phyloP scores from a whole-genome alignment of 2,888 invertebrate genomes.

The Tipula vernalis region DNA sequence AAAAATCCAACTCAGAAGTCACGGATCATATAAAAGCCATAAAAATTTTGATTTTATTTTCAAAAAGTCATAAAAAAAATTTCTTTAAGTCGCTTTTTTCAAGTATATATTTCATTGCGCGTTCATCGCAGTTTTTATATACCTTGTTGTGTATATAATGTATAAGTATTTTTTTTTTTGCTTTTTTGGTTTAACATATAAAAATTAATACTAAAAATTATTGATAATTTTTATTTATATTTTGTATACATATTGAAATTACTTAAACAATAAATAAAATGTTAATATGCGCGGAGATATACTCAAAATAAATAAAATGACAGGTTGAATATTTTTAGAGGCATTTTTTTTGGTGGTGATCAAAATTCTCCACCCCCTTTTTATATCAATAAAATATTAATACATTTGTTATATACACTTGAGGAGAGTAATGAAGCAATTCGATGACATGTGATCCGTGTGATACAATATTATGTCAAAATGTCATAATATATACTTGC shows the following conservation, averaged over 20 bases:
- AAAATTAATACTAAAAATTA: background rate
- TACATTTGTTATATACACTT: background rate
- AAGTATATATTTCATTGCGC: background rate
- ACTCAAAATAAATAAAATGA: background rate
- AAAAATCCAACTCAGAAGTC: conserved; percentile 4
- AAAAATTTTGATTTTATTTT: conserved; percentile 4
- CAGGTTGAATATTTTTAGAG: background rate
- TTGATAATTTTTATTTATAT: background rate
- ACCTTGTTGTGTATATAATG: background rate
- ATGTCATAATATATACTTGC: background rate
- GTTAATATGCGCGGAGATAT: background rate
- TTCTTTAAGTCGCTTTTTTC: background rate
- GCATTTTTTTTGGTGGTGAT: background rate
- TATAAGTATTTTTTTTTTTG: background rate
- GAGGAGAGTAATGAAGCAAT: background rate
- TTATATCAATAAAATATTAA: background rate
- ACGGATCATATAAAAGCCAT: conserved; percentile 4
- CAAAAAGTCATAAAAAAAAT: conserved; percentile 1
- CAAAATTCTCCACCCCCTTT: background rate
- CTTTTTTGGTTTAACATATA: too few species aligned
- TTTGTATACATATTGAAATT: background rate
- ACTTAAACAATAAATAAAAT: background rate
- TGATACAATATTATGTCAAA: background rate
- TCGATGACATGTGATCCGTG: too few species aligned
- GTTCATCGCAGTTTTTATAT: background rate